A percentile compares a stretch with the other conserved stretches of the same genome.
Evolutionary conservation across 2,888 invertebrate genomes (phyloP).

Genomic region (Galeruca laticollis): DNA sequence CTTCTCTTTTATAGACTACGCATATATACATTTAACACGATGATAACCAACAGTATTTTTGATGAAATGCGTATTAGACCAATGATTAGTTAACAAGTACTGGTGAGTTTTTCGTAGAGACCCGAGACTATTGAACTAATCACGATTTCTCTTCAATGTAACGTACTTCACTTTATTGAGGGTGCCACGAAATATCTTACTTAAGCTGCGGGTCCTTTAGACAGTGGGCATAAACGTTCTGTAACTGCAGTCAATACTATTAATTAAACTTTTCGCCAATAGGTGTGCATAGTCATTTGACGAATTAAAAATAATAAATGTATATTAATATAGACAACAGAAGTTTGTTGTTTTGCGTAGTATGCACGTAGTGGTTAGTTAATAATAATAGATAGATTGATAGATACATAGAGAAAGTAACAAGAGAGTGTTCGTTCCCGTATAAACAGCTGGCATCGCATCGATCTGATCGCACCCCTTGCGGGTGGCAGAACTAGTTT

Average conservation of each 20-base stretch:
- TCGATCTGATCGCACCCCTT: too few relatives aligned
- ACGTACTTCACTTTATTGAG: constrained; percentile 15
- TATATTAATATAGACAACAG: neutral
- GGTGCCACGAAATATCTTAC: constrained; percentile 9
- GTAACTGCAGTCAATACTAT: too few relatives aligned
- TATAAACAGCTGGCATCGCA: too few relatives aligned
- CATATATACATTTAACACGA: constrained; percentile 10
- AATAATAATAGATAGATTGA: too few relatives aligned
- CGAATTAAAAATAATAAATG: constrained; percentile 1
- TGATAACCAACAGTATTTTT: constrained; percentile 16
- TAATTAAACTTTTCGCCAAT: neutral
- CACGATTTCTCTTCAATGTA: constrained; percentile 21
- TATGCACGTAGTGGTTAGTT: neutral
- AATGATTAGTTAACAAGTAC: constrained; percentile 17
- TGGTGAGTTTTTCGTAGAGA: too few relatives aligned
- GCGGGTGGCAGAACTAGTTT: too few relatives aligned
- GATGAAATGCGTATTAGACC: neutral
- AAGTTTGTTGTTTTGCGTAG: too few relatives aligned
- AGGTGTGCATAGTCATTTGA: neutral
- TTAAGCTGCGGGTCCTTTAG: neutral
- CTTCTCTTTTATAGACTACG: too few relatives aligned
- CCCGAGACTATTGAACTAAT: constrained; percentile 14
- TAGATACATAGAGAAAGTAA: too few relatives aligned
- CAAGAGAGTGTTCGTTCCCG: too few relatives aligned
- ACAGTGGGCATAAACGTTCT: neutral